Percentiles rank a stretch among this genome's conserved stretches.
phyloP scores from a whole-genome alignment of 2,888 invertebrate genomes.

The Aphodius granarius region DNA sequence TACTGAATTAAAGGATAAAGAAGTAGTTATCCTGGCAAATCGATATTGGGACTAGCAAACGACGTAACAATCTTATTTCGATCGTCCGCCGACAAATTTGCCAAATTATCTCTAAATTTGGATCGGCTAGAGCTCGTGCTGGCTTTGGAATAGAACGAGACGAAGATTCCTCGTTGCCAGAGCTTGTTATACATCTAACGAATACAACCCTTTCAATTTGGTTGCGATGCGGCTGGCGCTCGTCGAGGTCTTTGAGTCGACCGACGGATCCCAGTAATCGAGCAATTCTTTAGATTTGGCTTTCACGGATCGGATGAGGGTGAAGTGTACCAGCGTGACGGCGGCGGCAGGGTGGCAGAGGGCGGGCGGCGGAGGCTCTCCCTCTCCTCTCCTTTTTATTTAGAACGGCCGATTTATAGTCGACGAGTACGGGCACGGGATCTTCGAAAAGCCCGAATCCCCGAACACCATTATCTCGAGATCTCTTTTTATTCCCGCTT shows the following conservation, averaged over 20 bases:
- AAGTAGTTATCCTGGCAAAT: not conserved
- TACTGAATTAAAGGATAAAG: not conserved
- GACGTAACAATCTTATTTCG: not conserved
- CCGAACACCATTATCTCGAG: conserved; percentile 13
- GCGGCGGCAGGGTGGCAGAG: not conserved
- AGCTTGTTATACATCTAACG: conserved; percentile 12
- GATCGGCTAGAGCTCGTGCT: not conserved
- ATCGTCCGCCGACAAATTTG: not conserved
- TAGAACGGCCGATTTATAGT: not conserved
- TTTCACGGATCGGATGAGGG: not conserved
- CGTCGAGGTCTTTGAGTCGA: conserved; percentile 5
- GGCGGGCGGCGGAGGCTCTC: not conserved
- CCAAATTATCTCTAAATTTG: conserved; percentile 10
- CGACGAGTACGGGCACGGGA: not conserved
- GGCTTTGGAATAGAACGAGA: not conserved
- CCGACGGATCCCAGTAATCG: conserved; percentile 11
- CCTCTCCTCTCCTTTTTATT: conserved; percentile 6
- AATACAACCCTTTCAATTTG: conserved; percentile 15
- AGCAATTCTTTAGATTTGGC: conserved; percentile 14
- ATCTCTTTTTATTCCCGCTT: conserved; percentile 6
- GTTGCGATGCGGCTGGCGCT: not conserved
- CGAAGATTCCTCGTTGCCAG: not conserved
- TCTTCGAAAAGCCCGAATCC: not conserved
- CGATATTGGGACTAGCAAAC: not conserved
- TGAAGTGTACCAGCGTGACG: not conserved